These are phyloP conservation scores for Dioctria rufipes DNA, from an alignment of 2,888 invertebrate species.

Conservation along the genomic window DNA sequence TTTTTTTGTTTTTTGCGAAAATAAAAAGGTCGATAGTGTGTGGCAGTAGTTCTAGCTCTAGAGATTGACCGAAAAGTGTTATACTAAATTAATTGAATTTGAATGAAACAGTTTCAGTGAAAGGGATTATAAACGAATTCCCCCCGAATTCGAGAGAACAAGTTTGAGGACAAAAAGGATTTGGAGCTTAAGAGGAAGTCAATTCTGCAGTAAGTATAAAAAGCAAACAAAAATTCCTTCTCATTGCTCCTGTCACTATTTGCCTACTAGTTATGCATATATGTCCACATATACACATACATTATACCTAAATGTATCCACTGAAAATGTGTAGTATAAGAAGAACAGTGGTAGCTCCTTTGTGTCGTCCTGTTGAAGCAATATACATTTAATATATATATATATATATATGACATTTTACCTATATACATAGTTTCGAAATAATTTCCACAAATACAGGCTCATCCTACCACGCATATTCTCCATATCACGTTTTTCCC, in stretches of 20 bases:
- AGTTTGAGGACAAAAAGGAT: slow-evolving; percentile 6
- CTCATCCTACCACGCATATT: background rate
- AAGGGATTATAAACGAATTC: background rate
- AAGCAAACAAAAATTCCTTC: slow-evolving; percentile 21
- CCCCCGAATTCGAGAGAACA: background rate
- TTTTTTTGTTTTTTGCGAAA: background rate
- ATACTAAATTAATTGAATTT: background rate
- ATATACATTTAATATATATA: background rate
- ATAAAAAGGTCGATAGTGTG: slow-evolving; percentile 2
- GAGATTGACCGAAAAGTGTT: background rate
- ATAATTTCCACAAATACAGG: background rate
- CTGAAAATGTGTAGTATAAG: background rate
- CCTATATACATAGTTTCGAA: background rate
- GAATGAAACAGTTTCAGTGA: background rate
- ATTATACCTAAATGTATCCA: background rate
- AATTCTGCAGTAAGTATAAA: slow-evolving; percentile 40
- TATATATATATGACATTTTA: background rate
- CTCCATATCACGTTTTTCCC: too few species aligned
- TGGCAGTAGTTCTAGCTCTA: background rate
- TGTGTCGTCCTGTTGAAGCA: background rate
- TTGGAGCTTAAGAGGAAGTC: slow-evolving; percentile 4
- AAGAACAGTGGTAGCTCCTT: slow-evolving; percentile 15
- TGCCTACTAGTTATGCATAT: background rate
- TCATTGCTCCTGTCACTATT: slow-evolving; percentile 20
- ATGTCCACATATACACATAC: background rate